These are phyloP conservation scores for Diprion similis DNA, from an alignment of 1,140 invertebrate species.

Conservation along the genomic window DNA sequence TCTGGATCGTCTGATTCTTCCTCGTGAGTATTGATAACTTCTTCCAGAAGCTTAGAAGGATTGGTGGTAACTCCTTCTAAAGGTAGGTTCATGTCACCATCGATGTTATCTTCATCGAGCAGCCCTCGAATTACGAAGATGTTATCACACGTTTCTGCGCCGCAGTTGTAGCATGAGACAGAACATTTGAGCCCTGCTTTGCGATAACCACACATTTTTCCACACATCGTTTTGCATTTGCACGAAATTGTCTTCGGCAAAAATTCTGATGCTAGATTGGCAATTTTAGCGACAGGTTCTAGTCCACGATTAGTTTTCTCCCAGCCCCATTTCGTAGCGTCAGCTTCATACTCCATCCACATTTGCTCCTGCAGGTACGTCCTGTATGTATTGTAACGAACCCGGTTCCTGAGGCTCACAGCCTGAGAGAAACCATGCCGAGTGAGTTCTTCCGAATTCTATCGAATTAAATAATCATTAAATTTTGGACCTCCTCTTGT, in stretches of 20 bases:
- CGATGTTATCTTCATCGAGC: neutral
- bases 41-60: too few species aligned
- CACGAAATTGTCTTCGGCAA: constrained; percentile 24
- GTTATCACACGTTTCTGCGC: constrained; percentile 9
- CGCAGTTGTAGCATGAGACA: constrained; percentile 14
- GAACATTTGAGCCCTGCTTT: constrained; percentile 21
- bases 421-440: too few species aligned
- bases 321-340: constrained; percentile 26
- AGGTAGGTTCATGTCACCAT: too few species aligned
- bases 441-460: too few species aligned
- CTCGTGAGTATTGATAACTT: too few species aligned
- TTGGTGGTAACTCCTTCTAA: too few species aligned
- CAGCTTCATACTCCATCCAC: constrained; percentile 15
- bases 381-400: constrained; percentile 15
- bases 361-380: constrained; percentile 21
- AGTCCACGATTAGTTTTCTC: constrained; percentile 10
- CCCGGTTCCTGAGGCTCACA: too few species aligned
- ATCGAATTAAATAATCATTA: too few species aligned
- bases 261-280: constrained; percentile 9
- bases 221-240: constrained; percentile 22
- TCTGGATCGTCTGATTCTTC: too few species aligned
- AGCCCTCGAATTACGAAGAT: constrained; percentile 1
- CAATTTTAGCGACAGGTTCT: constrained; percentile 12
- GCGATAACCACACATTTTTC: constrained; percentile 18
- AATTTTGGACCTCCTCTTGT: too few species aligned